Evolutionary conservation across 2,888 invertebrate species (phyloP).

Genomic region (Drosophila helvetica): DNA sequence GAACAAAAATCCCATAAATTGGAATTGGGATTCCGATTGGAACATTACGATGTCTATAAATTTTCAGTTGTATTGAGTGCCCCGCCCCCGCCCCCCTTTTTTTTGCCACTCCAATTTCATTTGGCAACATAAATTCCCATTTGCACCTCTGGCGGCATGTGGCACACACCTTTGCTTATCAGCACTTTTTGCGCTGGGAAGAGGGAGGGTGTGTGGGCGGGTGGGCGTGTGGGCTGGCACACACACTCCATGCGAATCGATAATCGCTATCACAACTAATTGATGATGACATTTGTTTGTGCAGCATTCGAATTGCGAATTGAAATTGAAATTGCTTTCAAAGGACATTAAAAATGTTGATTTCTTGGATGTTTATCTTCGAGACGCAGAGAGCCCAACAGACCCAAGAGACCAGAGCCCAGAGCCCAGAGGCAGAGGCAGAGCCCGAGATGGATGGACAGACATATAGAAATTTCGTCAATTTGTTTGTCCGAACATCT

Average conservation of each 20-base stretch:
- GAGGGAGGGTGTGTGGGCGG: constrained; percentile 10
- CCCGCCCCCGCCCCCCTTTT: no score
- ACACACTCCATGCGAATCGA: not conserved
- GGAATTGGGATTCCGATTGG: not conserved
- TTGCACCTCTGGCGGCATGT: not conserved
- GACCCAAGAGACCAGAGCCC: no score
- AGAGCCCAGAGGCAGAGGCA: not conserved
- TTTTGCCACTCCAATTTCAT: constrained; percentile 2
- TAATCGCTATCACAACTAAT: constrained; percentile 31
- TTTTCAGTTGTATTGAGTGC: not conserved
- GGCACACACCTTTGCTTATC: constrained; percentile 8
- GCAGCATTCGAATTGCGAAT: not conserved
- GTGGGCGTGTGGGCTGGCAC: no score
- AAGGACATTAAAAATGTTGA: not conserved
- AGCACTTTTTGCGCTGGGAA: constrained; percentile 15
- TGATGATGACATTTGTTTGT: constrained; percentile 33
- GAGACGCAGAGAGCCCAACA: constrained; percentile 18
- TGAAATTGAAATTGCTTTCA: constrained; percentile 2
- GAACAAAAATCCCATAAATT: not conserved
- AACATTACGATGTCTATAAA: not conserved
- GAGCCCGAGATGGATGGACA: no score
- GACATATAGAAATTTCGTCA: constrained; percentile 46
- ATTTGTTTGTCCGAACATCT: constrained; percentile 46
- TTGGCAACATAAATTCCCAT: not conserved
- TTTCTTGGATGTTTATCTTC: not conserved